Evolutionary conservation across 30 jellyfish, hydroid and myxozoan genomes (phyloP).

Genomic region (Rhopilema esculentum): DNA sequence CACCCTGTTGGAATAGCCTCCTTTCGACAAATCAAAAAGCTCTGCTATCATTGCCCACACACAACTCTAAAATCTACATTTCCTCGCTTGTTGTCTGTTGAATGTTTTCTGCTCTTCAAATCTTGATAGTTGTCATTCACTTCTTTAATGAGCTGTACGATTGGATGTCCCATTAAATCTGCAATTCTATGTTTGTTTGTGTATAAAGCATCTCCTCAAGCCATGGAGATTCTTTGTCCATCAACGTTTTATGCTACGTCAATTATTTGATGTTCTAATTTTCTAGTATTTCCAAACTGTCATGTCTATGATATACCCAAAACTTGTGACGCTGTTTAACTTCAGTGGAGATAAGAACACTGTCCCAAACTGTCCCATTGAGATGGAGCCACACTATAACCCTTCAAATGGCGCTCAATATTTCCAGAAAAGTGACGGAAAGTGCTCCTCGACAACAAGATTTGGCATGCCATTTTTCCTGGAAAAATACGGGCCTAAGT

Average conservation of each 20-base stretch:
- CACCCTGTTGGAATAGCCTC: too few species aligned
- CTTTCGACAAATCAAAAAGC: too few species aligned
- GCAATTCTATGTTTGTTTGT: too few species aligned
- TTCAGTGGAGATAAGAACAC: slow-evolving; percentile 90
- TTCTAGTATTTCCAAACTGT: slow-evolving; percentile 72
- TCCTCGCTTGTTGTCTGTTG: too few species aligned
- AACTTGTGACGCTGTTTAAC: slow-evolving; percentile 59
- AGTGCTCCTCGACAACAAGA: slow-evolving; percentile 75
- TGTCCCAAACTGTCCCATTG: slow-evolving; percentile 94
- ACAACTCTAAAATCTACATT: too few species aligned
- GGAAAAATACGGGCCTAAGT: slow-evolving; percentile 95
- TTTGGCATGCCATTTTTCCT: slow-evolving; percentile 92
- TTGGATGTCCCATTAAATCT: too few species aligned
- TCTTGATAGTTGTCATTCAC: too few species aligned
- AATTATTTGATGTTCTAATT: background rate
- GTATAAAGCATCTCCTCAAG: background rate
- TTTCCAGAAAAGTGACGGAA: slow-evolving; percentile 78
- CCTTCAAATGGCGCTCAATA: slow-evolving; percentile 95
- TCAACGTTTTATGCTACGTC: background rate
- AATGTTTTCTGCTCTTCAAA: too few species aligned
- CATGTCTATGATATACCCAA: slow-evolving; percentile 79
- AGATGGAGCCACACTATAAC: slow-evolving; percentile 90
- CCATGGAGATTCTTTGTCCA: background rate
- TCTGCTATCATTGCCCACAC: too few species aligned
- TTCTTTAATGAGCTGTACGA: too few species aligned